Base-by-base conservation (phyloP, 2,888 invertebrate species). In the Congeria kusceri region DNA sequence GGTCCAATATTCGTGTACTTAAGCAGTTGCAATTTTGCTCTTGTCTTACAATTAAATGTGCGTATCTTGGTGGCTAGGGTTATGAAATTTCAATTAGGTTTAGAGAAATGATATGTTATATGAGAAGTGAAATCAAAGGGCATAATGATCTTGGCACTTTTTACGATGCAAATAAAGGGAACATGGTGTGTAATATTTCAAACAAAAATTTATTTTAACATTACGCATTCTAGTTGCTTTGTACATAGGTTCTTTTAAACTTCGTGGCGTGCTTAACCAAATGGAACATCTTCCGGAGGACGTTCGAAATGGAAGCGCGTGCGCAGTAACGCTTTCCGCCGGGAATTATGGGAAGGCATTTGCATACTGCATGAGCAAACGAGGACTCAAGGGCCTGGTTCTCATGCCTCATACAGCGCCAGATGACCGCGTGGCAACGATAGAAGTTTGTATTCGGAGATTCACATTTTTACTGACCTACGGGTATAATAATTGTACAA, bases 341-440 rank as follows among this genome's bases (percentile, higher is more conserved):
- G 93, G 93, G 23, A 93, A 93, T 74, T 93, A 92, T 85, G 93
- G 93, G n/a, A 91, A 91, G 71, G 90, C 93, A 3, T 93, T 93
- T 82, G 91, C 92, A 7, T 86, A 88, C 69, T 85, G 89, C 44
- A 84, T 90, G 61, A 77, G 84, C 5, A 70, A 80, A 27, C 32
- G 80, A 32, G 82, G 84, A 18, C 73, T 90, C 11, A 71, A 84
- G 11, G 91, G 90, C 1, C 57, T 87, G 15, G 90, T 92, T 56
- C 47, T 93, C 1, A 91, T 93, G 89, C 91, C 93, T 7, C 84
- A 89, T 5, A 88, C 90, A 23, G 93, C 91, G 3, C 92, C 92
- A 23, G 74, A 84, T 20, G 89, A 90, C 62, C 75, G 92, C 58
- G 87, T 87, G 0, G 72, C 80, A 23, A 66, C 90, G 23, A 91